Conservation (phyloP, 2,113 vertebrate species). For the Sturnira hondurensis region DNA sequence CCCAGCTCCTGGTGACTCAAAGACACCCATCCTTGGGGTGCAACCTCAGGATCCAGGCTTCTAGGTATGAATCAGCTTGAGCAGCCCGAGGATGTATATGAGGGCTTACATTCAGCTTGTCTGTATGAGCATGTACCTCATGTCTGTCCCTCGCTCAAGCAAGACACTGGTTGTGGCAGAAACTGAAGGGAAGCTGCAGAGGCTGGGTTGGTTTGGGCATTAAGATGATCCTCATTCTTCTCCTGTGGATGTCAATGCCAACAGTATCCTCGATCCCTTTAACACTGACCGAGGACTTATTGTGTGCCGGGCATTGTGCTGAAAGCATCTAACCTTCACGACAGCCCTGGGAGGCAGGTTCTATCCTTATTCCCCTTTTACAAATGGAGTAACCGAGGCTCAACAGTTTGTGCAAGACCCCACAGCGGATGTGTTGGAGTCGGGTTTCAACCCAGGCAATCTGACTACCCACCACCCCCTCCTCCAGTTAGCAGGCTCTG, state of each 20-base stretch:
- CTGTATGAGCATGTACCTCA: neutral
- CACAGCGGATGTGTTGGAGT: constrained; percentile 5
- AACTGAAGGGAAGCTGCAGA: neutral
- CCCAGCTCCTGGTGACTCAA: neutral
- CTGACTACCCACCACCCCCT: neutral
- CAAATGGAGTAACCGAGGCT: neutral
- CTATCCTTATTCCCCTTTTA: neutral
- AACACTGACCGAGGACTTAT: neutral
- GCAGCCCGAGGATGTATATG: neutral
- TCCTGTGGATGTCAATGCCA: neutral
- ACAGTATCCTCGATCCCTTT: neutral
- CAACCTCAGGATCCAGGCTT: neutral
- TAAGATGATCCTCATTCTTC: neutral
- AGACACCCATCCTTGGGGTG: neutral
- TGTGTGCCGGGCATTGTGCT: neutral
- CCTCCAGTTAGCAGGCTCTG: too few relatives aligned
- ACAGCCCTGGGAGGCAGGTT: neutral
- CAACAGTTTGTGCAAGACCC: neutral
- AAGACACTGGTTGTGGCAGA: neutral
- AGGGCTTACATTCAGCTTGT: neutral
- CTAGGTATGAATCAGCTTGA: neutral
- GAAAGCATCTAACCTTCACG: neutral
- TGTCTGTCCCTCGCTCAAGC: too few relatives aligned
- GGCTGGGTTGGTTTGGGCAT: neutral
- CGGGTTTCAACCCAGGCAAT: neutral